Evolutionary conservation across 2,797 vertebrate species (phyloP).

Genomic region (Typhlichthys subterraneus): DNA sequence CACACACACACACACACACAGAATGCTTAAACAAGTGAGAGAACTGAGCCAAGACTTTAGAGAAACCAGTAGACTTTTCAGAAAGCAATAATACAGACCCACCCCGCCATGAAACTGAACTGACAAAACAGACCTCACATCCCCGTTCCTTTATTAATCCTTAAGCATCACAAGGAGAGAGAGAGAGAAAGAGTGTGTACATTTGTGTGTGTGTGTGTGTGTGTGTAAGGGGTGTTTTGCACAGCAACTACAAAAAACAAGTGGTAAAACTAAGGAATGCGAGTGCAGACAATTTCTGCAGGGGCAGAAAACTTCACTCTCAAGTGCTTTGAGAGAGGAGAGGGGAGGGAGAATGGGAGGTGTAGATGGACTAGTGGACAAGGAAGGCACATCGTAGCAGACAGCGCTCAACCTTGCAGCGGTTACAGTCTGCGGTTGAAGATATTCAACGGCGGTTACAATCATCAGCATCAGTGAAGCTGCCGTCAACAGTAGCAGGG

Average conservation of each 20-base stretch:
- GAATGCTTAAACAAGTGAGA: constrained; percentile 35
- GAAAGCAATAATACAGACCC: constrained; percentile 27
- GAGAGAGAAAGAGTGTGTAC: no score
- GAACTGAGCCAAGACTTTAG: no score
- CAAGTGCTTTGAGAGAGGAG: constrained; percentile 64
- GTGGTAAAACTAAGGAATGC: constrained; percentile 50
- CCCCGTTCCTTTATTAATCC: constrained; percentile 67
- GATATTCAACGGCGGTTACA: constrained; percentile 35
- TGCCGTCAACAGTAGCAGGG: constrained; percentile 32
- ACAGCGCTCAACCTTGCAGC: constrained; percentile 37
- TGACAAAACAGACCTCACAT: constrained; percentile 48
- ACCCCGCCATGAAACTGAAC: constrained; percentile 1
- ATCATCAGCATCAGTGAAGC: constrained; percentile 42
- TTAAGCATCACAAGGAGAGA: constrained; percentile 62
- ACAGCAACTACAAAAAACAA: constrained; percentile 32
- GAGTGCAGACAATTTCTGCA: constrained; percentile 64
- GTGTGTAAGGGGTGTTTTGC: constrained; percentile 19
- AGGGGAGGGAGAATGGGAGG: not conserved
- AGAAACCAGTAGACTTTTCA: no score
- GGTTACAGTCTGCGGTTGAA: no score
- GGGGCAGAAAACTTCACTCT: constrained; percentile 62
- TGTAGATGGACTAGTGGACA: not conserved
- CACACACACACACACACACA: constrained; percentile 43
- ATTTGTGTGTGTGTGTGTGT: not conserved
- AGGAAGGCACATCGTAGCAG: constrained; percentile 3